A percentile compares a stretch with the other conserved stretches of the same genome.
Evolutionary conservation across 2,797 vertebrate species (phyloP).

Genomic region (Chrysolophus pictus): DNA sequence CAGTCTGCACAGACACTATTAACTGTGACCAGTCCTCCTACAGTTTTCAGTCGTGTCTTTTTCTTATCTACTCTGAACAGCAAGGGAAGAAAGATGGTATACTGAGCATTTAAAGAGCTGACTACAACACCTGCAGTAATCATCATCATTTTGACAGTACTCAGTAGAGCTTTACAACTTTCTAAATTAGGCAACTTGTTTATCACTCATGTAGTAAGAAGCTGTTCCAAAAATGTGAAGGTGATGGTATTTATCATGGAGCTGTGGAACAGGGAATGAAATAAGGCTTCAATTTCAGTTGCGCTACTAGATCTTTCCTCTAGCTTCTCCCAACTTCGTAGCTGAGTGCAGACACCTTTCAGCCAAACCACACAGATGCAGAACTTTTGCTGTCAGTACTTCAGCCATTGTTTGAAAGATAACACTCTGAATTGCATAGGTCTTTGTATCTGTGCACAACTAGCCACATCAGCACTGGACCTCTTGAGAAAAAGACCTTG

Average conservation of each 20-base stretch:
- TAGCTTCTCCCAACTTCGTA: neutral
- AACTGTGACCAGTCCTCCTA: neutral
- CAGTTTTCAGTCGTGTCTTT: neutral
- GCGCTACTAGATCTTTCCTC: neutral
- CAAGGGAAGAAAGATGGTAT: neutral
- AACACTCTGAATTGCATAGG: neutral
- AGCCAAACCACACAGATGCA: neutral
- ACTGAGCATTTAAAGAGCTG: slow-evolving; percentile 17
- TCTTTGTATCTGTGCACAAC: neutral
- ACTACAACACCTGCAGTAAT: slow-evolving; percentile 51
- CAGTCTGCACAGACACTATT: neutral
- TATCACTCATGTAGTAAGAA: slow-evolving; percentile 14
- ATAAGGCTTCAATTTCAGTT: neutral
- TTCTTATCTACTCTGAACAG: neutral
- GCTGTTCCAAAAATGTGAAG: slow-evolving; percentile 22
- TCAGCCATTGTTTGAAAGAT: neutral
- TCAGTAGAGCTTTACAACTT: slow-evolving; percentile 57
- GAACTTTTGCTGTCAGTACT: neutral
- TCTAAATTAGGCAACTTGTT: slow-evolving; percentile 47
- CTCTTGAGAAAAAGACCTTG: neutral
- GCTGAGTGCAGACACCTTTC: neutral
- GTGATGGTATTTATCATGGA: neutral
- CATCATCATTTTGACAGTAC: slow-evolving; percentile 41
- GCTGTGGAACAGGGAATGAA: neutral
- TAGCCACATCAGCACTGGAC: neutral